Evolutionary conservation across 1,140 invertebrate genomes (phyloP).

Genomic region (Brachionus manjavacas): DNA sequence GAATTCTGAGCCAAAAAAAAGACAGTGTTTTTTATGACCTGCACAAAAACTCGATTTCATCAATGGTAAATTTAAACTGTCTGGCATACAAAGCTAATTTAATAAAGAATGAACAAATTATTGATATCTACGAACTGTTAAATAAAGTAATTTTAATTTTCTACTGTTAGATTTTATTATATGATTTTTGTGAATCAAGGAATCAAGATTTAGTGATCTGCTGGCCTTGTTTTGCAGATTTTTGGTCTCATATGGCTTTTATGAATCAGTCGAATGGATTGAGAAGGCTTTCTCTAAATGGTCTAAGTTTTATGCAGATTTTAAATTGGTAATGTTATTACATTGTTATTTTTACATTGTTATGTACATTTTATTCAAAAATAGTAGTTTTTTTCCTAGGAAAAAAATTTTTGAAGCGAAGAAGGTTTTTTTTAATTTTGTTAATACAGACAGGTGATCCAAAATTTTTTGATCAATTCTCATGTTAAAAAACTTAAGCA

Average conservation of each 20-base stretch:
- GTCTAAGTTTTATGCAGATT: slow-evolving; percentile 3
- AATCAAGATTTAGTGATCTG: background rate
- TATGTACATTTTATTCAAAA: too few species aligned
- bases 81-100: slow-evolving; percentile 23
- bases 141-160: background rate
- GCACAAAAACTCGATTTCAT: background rate
- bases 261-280: slow-evolving; percentile 18
- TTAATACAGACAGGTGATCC: too few species aligned
- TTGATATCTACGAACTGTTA: background rate
- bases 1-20: background rate
- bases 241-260: slow-evolving; percentile 13
- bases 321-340: background rate
- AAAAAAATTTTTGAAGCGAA: too few species aligned
- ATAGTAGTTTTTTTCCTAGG: too few species aligned
- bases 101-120: slow-evolving; percentile 12
- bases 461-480: too few species aligned
- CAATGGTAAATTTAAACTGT: slow-evolving; percentile 18
- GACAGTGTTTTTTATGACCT: background rate
- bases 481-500: too few species aligned
- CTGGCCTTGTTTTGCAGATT: background rate
- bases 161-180: background rate
- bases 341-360: background rate
- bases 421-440: too few species aligned
- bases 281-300: background rate
- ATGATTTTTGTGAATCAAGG: background rate